Conservation (phyloP, 2,797 vertebrate species). For the Smutsia gigantea region DNA sequence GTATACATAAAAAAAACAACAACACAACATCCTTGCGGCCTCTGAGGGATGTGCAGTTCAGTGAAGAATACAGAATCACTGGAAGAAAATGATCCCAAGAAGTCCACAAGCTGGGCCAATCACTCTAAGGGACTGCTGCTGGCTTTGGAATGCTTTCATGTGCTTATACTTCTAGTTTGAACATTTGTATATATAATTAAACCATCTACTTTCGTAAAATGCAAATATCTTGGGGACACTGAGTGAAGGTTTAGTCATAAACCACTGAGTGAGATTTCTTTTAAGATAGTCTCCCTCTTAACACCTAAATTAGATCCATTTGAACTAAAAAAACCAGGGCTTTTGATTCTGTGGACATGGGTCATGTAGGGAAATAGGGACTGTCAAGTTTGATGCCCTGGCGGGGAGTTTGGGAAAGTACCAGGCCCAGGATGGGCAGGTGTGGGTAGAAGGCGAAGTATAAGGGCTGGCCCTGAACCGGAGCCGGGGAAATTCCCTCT, state of each 20-base stretch:
- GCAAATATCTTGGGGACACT: not conserved
- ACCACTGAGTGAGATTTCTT: not conserved
- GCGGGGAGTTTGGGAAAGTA: not conserved
- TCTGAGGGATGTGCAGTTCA: not conserved
- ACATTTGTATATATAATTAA: not conserved
- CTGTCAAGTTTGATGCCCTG: not conserved
- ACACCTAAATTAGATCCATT: not conserved
- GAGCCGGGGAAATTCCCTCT: not conserved
- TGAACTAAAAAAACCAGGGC: not conserved
- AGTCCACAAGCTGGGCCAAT: not conserved
- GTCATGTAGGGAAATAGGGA: not conserved
- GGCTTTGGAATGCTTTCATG: not conserved
- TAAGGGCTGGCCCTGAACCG: not conserved
- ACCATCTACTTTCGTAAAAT: constrained; percentile 12
- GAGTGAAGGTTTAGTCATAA: not conserved
- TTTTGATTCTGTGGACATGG: not conserved
- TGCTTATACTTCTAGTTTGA: not conserved
- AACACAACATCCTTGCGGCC: too few relatives aligned
- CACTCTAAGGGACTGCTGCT: not conserved
- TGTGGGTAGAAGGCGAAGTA: not conserved
- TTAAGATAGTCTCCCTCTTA: not conserved
- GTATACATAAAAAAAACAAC: not conserved
- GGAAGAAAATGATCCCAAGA: not conserved
- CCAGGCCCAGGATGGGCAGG: not conserved
- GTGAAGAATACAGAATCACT: not conserved